Percentiles rank a stretch among this genome's conserved stretches.
Evolutionary conservation across 1,140 invertebrate genomes (phyloP).

Genomic region (Temnothorax longispinosus): DNA sequence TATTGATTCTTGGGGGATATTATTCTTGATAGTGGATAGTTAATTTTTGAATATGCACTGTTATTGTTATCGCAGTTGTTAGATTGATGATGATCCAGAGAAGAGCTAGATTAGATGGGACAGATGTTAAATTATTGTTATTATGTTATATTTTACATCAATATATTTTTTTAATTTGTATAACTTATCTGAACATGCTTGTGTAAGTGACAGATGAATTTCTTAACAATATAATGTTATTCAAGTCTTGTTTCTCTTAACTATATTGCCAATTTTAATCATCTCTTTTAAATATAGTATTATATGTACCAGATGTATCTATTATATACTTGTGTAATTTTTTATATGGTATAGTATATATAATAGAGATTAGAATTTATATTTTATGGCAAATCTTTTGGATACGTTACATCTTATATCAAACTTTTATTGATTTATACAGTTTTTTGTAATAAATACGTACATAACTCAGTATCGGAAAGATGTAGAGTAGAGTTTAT

Average conservation of each 20-base stretch:
- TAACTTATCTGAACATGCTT: neutral
- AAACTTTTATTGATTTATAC: constrained; percentile 4
- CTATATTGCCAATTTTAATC: neutral
- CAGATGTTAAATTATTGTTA: neutral
- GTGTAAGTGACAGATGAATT: neutral
- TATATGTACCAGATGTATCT: neutral
- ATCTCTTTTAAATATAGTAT: neutral
- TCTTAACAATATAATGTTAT: neutral
- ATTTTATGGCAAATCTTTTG: neutral
- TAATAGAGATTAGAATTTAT: neutral
- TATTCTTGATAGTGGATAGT: neutral
- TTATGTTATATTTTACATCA: neutral
- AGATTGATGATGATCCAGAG: neutral
- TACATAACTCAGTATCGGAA: neutral
- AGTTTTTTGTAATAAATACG: neutral
- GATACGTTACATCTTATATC: neutral
- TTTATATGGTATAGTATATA: neutral
- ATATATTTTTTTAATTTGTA: neutral
- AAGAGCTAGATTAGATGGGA: neutral
- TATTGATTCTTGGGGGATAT: no score
- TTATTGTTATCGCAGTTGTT: neutral
- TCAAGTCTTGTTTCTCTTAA: neutral
- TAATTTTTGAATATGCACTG: neutral
- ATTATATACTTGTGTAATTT: neutral
- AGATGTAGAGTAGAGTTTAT: neutral